Base-by-base conservation (phyloP, 2,888 invertebrate genomes). In the Cephus rjabovi region DNA sequence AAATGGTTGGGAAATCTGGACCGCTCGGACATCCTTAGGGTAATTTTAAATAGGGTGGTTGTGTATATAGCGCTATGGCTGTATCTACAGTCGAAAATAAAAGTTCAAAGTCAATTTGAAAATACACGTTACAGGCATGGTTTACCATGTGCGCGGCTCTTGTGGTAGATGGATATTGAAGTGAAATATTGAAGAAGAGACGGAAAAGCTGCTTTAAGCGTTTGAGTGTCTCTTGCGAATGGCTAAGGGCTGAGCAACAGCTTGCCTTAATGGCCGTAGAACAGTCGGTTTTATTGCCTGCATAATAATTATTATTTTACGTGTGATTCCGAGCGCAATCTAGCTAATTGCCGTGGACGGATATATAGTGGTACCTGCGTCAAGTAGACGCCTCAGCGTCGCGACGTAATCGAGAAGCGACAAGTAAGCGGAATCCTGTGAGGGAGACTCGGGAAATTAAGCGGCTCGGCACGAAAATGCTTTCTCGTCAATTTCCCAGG, bases 401-500 rank as follows among this genome's bases (percentile, higher is more conserved):
- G 77, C 76, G 75, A 56, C 79, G 76, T 78, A 37, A 56, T 80
- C 76, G 79, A 79, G 81, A 83, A 79, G 81, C 79, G 75, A 81
- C 81, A 85, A 85, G 85, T 85, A 87, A 83, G 79, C 79, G 83
- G 83, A 83, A 84, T 86, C 84, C 76, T 78, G 78, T 81, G 75
- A 78, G 81, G 78, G 79, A 82, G 83, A 87, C 83, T 87, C 84
- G 80, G 80, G 83, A 86, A 86, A 56, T 86, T 86, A 87, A 81
- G 71, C 76, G 69, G 76, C 74, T 77, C 78, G 71, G 75, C 79
- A 74, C 77, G 79, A 81, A 79, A 85, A 81, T 79, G 78, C 80
- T 80, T 81, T 77, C 82, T 83, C 86, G 85, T 86, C 85, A 87
- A 87, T 85, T 87, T 84, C 83, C 77, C 79, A 83, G 84, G 86